Base-by-base conservation (phyloP, 2,113 vertebrate genomes). In the Muntiacus reevesi region DNA sequence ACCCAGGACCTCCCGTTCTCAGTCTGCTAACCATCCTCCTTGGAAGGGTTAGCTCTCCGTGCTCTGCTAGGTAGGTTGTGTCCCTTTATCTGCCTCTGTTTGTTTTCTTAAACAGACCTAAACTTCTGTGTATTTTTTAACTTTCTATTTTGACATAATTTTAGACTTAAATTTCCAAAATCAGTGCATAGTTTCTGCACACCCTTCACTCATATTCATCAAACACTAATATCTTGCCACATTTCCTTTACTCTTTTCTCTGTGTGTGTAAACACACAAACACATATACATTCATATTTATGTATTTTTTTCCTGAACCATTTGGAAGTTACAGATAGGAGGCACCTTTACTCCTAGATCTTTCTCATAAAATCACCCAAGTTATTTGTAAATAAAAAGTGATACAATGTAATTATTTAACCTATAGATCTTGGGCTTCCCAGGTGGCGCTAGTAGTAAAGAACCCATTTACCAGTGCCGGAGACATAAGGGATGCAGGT, bases 81-180 rank as follows among this genome's bases (percentile, higher is more conserved):
- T 95, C 84, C 13, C 7, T 74, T 59, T 64, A 0, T 60, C 54
- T 92, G 17, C n/a, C 33, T 87, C 92, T 88, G 25, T 94, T 94
- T 78, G 50, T 33, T 91, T 92, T 33, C n/a, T 67, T 71, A 87
- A 67, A 67, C 43, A 79, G 59, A 43, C 40, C 52, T 76, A 78
- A 87, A 88, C 45, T 50, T 95, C 12, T 95, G 21, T 86, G 8
- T 95, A 19, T 50, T 43, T 30, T 83, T 94, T 23, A 57, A 79
- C 19, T 74, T 83, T 96, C 47, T 64, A 62, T 57, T 57, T 91
- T 85, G 47, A 78, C 74, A 92, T 67, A 94, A 54, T 95, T 96
- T 95, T 19, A 96, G 59, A 85, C 86, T 96, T 55, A 57, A 85
- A 95, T 4, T 79, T 94, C 45, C 47, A 33, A 64, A 93, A 89